phyloP scores from a whole-genome alignment of 2,113 vertebrate species.

The Solea senegalensis region DNA sequence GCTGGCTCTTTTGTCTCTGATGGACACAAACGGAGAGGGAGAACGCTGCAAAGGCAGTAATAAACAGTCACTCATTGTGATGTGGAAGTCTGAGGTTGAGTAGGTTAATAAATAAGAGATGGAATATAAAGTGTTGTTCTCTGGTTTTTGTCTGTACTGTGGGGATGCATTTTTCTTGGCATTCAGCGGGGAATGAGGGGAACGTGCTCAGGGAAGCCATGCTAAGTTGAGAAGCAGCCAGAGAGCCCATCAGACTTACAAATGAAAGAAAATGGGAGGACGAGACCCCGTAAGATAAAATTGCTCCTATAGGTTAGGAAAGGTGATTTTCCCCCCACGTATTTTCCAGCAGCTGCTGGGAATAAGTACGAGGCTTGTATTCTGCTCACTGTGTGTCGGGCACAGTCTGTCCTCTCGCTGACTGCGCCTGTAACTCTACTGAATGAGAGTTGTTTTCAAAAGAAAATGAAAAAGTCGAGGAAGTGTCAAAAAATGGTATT shows the following conservation, averaged over 20 bases:
- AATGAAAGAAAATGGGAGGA: conserved; percentile 16
- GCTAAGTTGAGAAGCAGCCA: conserved; percentile 9
- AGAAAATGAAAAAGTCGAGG: conserved; percentile 27
- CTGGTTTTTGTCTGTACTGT: conserved; percentile 17
- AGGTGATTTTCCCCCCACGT: conserved; percentile 19
- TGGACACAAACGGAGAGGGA: conserved; percentile 14
- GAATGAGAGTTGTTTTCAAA: conserved; percentile 29
- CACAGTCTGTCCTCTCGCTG: conserved; percentile 18
- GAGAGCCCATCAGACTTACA: conserved; percentile 25
- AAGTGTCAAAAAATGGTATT: neutral
- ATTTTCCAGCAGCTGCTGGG: neutral
- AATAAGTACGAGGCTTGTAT: neutral
- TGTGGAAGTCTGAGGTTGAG: conserved; percentile 18
- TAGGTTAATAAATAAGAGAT: conserved; percentile 57
- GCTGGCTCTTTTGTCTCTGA: conserved; percentile 40
- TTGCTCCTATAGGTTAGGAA: conserved; percentile 4
- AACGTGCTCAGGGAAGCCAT: conserved; percentile 35
- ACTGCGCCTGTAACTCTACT: conserved; percentile 7
- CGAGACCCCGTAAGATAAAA: conserved; percentile 11
- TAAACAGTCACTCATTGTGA: neutral
- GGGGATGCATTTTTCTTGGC: conserved; percentile 35
- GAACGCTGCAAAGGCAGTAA: conserved; percentile 7
- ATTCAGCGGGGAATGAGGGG: conserved; percentile 34
- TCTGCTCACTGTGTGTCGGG: conserved; percentile 3
- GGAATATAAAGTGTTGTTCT: conserved; percentile 41